These are phyloP conservation scores for Cecidostiba fungosa DNA, from an alignment of 2,888 invertebrate species.

Conservation along the genomic window DNA sequence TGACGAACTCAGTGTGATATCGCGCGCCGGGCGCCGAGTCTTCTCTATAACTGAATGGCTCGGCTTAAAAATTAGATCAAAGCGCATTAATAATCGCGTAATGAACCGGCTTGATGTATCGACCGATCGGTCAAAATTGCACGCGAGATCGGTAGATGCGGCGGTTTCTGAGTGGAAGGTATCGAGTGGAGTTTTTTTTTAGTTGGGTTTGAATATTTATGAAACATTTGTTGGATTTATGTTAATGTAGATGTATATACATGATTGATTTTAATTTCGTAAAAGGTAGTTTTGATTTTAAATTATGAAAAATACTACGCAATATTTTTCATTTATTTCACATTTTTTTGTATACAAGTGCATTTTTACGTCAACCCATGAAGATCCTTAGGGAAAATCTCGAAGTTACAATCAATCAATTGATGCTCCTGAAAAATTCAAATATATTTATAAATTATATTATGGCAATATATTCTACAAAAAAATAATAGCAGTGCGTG, in stretches of 20 bases:
- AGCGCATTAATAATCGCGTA: slow-evolving; percentile 40
- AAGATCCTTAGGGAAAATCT: too few species aligned
- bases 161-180: neutral
- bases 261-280: too few species aligned
- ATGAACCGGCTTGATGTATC: slow-evolving; percentile 3
- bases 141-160: neutral
- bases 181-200: neutral
- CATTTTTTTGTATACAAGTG: too few species aligned
- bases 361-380: too few species aligned
- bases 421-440: too few species aligned
- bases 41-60: neutral
- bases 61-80: slow-evolving; percentile 48
- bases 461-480: too few species aligned
- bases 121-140: slow-evolving; percentile 21
- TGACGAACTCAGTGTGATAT: slow-evolving; percentile 51
- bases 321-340: too few species aligned
- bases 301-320: too few species aligned
- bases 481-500: neutral
- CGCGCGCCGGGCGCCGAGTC: neutral
- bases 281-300: too few species aligned
- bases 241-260: too few species aligned
- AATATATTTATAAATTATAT: too few species aligned
- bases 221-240: neutral
- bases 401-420: too few species aligned
- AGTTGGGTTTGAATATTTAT: neutral